Conservation (phyloP, 2,113 vertebrate species). For the Hyla sarda region DNA sequence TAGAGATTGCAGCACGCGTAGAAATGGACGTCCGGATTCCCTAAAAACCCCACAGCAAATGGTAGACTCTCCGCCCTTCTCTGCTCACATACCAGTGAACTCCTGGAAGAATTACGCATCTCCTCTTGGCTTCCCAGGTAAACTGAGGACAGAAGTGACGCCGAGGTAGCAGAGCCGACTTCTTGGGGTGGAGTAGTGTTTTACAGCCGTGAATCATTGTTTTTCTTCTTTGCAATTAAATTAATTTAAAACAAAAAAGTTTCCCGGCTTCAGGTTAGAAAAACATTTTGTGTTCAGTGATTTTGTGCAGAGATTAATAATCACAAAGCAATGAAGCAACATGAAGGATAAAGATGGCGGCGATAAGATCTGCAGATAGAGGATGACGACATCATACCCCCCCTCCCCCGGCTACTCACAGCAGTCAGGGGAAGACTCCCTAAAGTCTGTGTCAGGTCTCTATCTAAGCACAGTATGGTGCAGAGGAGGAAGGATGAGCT, state of each 20-base stretch:
- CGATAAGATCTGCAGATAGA: not conserved
- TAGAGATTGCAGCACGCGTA: too few species aligned
- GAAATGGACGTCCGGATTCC: too few species aligned
- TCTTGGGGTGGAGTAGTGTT: not conserved
- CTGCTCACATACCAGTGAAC: not conserved
- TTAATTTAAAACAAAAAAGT: not conserved
- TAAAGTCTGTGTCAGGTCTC: not conserved
- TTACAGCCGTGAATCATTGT: not conserved
- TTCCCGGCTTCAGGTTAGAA: not conserved
- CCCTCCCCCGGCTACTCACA: not conserved
- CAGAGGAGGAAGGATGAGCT: not conserved
- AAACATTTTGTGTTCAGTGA: not conserved
- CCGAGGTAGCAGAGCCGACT: not conserved
- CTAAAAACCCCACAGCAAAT: too few species aligned
- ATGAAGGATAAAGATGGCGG: not conserved
- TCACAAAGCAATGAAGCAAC: not conserved
- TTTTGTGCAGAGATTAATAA: not conserved
- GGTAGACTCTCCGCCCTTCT: too few species aligned
- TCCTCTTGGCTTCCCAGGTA: not conserved
- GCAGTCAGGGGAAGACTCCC: not conserved
- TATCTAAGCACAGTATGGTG: not conserved
- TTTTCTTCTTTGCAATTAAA: conserved; percentile 23
- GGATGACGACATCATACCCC: not conserved
- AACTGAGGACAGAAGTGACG: not conserved
- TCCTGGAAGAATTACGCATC: not conserved